Evolutionary conservation across 2,113 vertebrate species (phyloP), one percentile per base, ranked within the genome.

Genomic region (Perognathus longimembris): DNA sequence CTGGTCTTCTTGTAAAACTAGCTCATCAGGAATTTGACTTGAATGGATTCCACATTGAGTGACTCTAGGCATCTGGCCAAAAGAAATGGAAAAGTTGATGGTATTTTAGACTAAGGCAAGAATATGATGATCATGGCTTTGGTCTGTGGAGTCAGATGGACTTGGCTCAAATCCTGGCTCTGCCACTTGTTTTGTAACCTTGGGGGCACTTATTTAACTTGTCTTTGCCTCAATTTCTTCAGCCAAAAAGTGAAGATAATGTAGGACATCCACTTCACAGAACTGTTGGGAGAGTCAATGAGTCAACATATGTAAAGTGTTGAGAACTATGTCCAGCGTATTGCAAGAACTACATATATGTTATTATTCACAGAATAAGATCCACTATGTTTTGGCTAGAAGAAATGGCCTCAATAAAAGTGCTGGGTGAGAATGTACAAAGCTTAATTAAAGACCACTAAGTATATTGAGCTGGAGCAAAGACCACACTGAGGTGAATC

Each of bases 51-150:
- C 45, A 89, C 83, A 83, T 40, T 42, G 64, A 84, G 66, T 92
- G 40, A 54, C 38, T 42, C 32, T 70, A 70, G 50, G 73, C 54
- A 88, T 50, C 11, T 77, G 38, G 77, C 77, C 87, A 96, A 95
- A 94, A 84, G 70, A 84, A 89, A 91, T 94, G 77, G 76, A 89
- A 91, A 89, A 18, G 34, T 38, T 86, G 61, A 83, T 42, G 36
- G 40, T 70, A 63, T 1, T 84, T n/a, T 61, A 84, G 26, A 90
- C 61, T 67, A 83, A 79, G 20, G 1, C 74, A 69, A 8, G n/a
- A 54, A 54, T 54, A 54, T 32, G 66, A 88, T 28, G 38, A 38
- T 74, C 30, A 20, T 7, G 42, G 79, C 66, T n/a, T 10, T 63
- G 40, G n/a, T 82, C 38, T 80, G 11, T 93, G 34, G 63, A 64